These are phyloP conservation scores for Pseudococcus viburni DNA, from an alignment of 2,888 invertebrate genomes.

Conservation along the genomic window DNA sequence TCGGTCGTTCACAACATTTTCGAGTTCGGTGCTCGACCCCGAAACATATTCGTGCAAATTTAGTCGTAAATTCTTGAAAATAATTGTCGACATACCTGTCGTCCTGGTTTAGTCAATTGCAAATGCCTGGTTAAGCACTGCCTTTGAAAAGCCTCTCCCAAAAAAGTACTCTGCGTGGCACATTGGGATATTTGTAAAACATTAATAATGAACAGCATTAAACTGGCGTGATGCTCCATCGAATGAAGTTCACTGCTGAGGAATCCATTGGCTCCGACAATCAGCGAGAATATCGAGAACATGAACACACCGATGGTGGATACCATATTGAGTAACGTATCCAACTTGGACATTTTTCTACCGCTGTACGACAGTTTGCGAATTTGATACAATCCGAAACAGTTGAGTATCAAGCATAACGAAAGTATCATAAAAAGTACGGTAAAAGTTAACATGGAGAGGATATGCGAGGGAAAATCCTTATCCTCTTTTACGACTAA, in stretches of 20 bases:
- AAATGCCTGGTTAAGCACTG: conserved; percentile 73
- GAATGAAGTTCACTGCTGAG: conserved; percentile 69
- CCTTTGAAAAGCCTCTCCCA: conserved; percentile 73
- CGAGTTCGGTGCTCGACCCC: too few relatives aligned
- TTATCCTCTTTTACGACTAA: conserved; percentile 74
- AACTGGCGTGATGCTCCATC: conserved; percentile 70
- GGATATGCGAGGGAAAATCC: conserved; percentile 72
- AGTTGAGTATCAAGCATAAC: conserved; percentile 72
- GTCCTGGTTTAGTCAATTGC: conserved; percentile 74
- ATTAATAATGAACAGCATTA: conserved; percentile 72
- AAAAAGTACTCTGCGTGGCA: conserved; percentile 72
- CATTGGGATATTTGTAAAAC: conserved; percentile 73
- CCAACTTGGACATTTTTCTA: conserved; percentile 71
- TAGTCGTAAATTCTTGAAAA: too few relatives aligned
- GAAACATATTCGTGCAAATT: too few relatives aligned
- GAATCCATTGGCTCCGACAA: conserved; percentile 72
- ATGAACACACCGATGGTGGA: conserved; percentile 73
- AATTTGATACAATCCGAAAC: conserved; percentile 72
- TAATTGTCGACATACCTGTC: conserved; percentile 71
- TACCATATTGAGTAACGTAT: conserved; percentile 72
- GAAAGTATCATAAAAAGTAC: conserved; percentile 72
- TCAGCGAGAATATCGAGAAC: conserved; percentile 73
- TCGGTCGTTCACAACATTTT: too few relatives aligned
- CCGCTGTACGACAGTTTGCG: conserved; percentile 73
- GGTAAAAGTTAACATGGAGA: conserved; percentile 74